phyloP scores from a whole-genome alignment of 2,113 vertebrate genomes.

The Psittacus erithacus region DNA sequence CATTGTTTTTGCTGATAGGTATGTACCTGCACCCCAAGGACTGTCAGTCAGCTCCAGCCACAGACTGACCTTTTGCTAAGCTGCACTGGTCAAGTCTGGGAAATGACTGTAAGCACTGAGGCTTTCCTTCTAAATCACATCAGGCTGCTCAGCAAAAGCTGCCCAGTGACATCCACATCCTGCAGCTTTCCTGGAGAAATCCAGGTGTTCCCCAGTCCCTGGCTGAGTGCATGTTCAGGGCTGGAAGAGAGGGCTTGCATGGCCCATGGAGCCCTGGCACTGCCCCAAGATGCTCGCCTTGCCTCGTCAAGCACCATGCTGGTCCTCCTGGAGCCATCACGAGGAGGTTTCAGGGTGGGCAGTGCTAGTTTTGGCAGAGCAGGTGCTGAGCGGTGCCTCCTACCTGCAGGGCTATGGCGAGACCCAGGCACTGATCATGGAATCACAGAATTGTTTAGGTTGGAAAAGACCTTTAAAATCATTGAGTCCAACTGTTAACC shows the following conservation, averaged over 20 bases:
- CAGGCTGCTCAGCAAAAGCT: background rate
- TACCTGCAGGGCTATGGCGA: accelerated
- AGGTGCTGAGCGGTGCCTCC: background rate
- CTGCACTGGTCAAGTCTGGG: background rate
- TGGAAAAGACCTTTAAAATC: background rate
- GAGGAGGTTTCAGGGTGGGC: background rate
- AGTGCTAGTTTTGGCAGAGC: background rate
- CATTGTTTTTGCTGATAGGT: background rate
- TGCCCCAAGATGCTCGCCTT: background rate
- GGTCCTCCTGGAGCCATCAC: background rate
- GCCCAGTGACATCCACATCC: accelerated
- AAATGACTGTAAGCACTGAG: background rate
- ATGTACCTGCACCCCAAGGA: background rate
- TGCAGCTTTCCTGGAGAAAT: background rate
- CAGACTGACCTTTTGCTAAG: background rate
- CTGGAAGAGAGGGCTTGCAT: background rate
- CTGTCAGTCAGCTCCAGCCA: background rate
- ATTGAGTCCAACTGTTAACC: background rate
- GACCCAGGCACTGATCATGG: too few relatives aligned
- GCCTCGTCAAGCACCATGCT: background rate
- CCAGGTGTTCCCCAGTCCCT: background rate
- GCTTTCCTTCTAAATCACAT: background rate
- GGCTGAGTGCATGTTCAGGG: accelerated
- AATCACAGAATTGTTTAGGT: background rate
- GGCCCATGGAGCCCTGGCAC: background rate